Percentiles rank a stretch among this genome's conserved stretches.
Evolutionary conservation across 2,888 invertebrate genomes (phyloP).

Genomic region (Drosophila kuntzei): DNA sequence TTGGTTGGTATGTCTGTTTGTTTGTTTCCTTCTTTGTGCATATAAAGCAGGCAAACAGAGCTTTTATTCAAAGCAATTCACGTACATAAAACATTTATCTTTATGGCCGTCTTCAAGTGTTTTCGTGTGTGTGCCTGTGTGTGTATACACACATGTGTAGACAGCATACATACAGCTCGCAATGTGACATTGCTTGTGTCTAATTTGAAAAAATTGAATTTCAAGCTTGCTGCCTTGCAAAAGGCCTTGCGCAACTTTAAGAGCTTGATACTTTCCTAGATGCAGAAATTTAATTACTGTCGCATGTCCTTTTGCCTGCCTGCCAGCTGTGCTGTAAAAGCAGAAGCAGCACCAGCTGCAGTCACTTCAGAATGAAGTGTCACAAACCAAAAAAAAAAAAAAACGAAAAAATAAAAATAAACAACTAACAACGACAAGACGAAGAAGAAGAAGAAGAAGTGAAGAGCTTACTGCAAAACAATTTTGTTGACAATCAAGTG

Average conservation of each 20-base stretch:
- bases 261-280: conserved; percentile 40
- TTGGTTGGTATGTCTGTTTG: conserved; percentile 36
- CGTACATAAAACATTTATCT: conserved; percentile 82
- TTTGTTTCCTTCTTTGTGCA: conserved; percentile 44
- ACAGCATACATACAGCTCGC: conserved; percentile 1
- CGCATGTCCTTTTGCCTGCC: conserved; percentile 71
- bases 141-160: conserved; percentile 17
- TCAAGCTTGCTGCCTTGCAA: conserved; percentile 19
- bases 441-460: conserved; percentile 21
- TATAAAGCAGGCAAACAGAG: conserved; percentile 74
- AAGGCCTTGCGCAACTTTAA: conserved; percentile 41
- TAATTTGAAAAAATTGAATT: conserved; percentile 68
- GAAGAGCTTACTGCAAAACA: conserved; percentile 61
- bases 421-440: conserved; percentile 26
- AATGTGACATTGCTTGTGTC: conserved; percentile 65
- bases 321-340: conserved; percentile 26
- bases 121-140: conserved; percentile 28
- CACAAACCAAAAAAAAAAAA: conserved; percentile 18
- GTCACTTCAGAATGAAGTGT: conserved; percentile 72
- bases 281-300: conserved; percentile 69
- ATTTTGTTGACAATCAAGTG: conserved; percentile 80
- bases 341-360: conserved; percentile 53
- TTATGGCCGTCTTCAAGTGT: conserved; percentile 78
- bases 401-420: conserved; percentile 11
- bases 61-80: conserved; percentile 81